Evolutionary conservation across 2,888 invertebrate species (phyloP).

Genomic region (Coelopa pilipes): DNA sequence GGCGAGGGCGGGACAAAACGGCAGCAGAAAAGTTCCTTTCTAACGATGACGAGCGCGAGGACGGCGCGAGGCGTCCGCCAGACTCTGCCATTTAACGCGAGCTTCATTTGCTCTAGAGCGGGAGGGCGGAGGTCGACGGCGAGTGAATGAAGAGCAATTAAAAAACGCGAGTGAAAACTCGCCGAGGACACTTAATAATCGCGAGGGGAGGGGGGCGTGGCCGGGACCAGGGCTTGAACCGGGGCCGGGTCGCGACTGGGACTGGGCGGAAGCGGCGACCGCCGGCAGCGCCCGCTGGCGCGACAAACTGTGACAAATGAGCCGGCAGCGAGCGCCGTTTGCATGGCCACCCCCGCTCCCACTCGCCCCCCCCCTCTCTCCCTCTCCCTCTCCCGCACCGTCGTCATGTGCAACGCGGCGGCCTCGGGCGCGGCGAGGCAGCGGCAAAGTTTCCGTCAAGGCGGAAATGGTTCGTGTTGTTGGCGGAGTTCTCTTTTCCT

Average conservation of each 20-base stretch:
- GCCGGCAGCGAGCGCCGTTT: slow-evolving; percentile 33
- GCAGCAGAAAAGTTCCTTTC: neutral
- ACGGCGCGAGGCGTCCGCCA: neutral
- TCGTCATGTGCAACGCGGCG: neutral
- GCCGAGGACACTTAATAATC: slow-evolving; percentile 32
- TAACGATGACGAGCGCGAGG: neutral
- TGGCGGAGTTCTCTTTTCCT: slow-evolving; percentile 17
- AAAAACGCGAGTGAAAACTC: slow-evolving; percentile 30
- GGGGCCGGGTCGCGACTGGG: no score
- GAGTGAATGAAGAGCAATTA: slow-evolving; percentile 36
- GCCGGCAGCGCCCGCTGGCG: neutral
- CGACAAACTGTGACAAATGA: slow-evolving; percentile 37
- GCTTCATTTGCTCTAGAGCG: slow-evolving; percentile 39
- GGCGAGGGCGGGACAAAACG: neutral
- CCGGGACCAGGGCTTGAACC: no score
- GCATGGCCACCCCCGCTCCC: slow-evolving; percentile 19
- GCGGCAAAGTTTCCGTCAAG: slow-evolving; percentile 27
- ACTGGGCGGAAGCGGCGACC: neutral
- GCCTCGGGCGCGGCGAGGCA: neutral
- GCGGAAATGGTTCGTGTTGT: slow-evolving; percentile 38
- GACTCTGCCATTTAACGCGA: slow-evolving; percentile 13
- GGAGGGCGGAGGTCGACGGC: neutral
- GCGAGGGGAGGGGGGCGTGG: neutral
- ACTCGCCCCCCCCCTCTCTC: neutral
- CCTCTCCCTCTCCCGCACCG: neutral